phyloP scores from a whole-genome alignment of 2,113 vertebrate species.

The Pontoporia blainvillei region DNA sequence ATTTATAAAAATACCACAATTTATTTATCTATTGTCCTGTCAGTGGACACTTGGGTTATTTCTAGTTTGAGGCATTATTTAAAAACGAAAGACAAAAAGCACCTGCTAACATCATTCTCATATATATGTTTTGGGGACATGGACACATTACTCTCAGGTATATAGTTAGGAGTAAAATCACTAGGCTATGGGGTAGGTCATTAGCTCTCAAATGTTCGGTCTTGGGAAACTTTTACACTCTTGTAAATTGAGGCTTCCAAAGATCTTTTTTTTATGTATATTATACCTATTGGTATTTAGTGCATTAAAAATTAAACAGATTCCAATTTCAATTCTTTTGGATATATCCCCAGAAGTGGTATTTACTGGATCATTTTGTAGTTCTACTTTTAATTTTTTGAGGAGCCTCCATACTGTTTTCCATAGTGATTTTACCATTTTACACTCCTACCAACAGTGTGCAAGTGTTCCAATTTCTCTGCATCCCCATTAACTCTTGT shows the following conservation, averaged over 20 bases:
- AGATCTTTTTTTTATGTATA: background rate
- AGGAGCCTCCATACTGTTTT: background rate
- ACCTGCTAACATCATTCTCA: background rate
- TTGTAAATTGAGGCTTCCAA: background rate
- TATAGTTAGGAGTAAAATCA: background rate
- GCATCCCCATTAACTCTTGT: background rate
- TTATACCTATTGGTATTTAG: background rate
- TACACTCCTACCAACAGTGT: background rate
- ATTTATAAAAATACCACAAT: background rate
- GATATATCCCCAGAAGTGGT: background rate
- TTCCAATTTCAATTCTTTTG: background rate
- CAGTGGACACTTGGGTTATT: background rate
- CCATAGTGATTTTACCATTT: background rate
- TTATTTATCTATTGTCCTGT: background rate
- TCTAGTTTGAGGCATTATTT: too few relatives aligned
- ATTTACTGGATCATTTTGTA: background rate
- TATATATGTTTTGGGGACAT: background rate
- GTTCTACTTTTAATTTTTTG: background rate
- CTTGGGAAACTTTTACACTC: background rate
- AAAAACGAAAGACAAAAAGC: background rate
- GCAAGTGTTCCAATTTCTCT: background rate
- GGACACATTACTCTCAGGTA: too few relatives aligned
- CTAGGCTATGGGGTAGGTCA: rapidly evolving
- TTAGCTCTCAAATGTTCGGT: background rate
- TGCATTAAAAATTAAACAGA: background rate